Conservation (phyloP, 2,797 vertebrate species). For the Halcyon badia region DNA sequence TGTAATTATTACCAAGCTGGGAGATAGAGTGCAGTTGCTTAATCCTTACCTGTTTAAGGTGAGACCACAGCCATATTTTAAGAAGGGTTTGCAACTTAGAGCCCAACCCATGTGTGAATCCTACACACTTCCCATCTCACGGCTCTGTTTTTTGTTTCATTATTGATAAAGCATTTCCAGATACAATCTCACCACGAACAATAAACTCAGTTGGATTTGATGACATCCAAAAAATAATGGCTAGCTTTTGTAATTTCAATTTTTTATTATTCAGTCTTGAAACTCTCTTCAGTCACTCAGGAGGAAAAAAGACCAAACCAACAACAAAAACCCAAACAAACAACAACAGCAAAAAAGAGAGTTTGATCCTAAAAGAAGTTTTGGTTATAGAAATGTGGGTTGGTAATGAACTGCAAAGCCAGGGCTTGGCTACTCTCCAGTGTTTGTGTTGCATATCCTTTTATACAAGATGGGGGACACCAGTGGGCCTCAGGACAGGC, state of each 20-base stretch:
- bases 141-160: background rate
- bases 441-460: background rate
- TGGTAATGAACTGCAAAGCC: slow-evolving; percentile 22
- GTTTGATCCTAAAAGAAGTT: background rate
- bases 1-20: background rate
- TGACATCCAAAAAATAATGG: background rate
- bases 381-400: background rate
- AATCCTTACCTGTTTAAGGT: background rate
- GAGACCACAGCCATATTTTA: background rate
- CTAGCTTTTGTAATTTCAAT: background rate
- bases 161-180: slow-evolving; percentile 13
- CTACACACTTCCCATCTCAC: background rate
- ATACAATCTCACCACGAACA: background rate
- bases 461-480: background rate
- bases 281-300: background rate
- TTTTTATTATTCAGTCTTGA: background rate
- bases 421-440: background rate
- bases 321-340: background rate
- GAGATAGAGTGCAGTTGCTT: background rate
- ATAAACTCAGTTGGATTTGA: background rate
- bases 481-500: background rate
- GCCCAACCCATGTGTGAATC: background rate
- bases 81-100: background rate
- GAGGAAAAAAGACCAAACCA: too few species aligned
- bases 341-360: too few species aligned